Evolutionary conservation across 2,113 vertebrate species (phyloP).

Genomic region (Alosa alosa): DNA sequence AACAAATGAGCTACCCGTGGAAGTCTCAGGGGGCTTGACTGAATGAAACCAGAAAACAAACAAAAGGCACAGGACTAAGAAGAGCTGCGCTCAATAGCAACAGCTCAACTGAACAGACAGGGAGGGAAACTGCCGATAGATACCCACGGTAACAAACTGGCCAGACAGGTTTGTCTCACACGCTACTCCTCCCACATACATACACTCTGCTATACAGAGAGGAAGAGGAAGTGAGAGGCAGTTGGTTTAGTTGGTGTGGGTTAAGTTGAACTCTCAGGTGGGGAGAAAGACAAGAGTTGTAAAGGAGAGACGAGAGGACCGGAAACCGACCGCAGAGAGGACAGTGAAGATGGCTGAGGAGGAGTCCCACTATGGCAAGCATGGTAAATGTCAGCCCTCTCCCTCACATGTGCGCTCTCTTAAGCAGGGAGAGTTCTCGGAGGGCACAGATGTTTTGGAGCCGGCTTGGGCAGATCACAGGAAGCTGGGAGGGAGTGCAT

Average conservation of each 20-base stretch:
- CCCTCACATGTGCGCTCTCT: not conserved
- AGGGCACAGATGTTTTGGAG: not conserved
- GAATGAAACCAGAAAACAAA: not conserved
- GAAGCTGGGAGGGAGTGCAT: not conserved
- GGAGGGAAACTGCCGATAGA: not conserved
- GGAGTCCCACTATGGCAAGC: not conserved
- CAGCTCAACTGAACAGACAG: not conserved
- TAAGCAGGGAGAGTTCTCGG: not conserved
- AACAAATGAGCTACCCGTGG: slow-evolving; percentile 8
- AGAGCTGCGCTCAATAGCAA: not conserved
- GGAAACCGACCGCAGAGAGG: not conserved
- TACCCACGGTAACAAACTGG: not conserved
- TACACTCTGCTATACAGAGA: not conserved
- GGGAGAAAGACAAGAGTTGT: not conserved
- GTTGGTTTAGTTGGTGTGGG: not conserved
- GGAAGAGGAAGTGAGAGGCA: not conserved
- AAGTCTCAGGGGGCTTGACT: not conserved
- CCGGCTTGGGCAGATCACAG: not conserved
- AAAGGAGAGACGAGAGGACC: not conserved
- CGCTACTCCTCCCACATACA: not conserved
- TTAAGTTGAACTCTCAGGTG: not conserved
- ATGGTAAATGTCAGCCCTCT: not conserved
- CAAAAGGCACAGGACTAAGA: not conserved
- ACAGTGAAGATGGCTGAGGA: not conserved
- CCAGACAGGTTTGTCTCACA: not conserved